phyloP scores from a whole-genome alignment of 2,888 invertebrate genomes.

The Drosophila nigricruria region DNA sequence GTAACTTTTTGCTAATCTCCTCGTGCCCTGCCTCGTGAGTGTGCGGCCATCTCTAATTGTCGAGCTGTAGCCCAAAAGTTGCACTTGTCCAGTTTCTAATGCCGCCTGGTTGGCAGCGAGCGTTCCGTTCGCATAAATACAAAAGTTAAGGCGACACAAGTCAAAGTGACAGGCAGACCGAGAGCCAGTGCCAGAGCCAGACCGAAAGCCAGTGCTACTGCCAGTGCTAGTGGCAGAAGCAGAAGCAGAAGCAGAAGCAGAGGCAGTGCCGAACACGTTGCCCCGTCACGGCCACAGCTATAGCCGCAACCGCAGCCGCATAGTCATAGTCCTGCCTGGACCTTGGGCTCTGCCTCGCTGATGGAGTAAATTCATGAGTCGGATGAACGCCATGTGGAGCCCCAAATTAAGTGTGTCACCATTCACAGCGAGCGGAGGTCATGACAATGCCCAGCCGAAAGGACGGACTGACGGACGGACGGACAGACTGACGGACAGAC shows the following conservation, averaged over 20 bases:
- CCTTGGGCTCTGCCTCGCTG: conserved; percentile 27
- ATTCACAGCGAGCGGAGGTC: conserved; percentile 30
- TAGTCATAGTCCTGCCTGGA: conserved; percentile 18
- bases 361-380: conserved; percentile 64
- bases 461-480: background rate
- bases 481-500: background rate
- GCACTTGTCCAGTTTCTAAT: conserved; percentile 36
- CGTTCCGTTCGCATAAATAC: conserved; percentile 47
- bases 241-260: background rate
- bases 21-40: background rate
- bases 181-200: background rate
- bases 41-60: conserved; percentile 15
- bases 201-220: background rate
- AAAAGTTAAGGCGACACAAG: conserved; percentile 37
- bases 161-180: conserved; percentile 16
- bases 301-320: conserved; percentile 25
- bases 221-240: background rate
- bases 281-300: conserved; percentile 10
- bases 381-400: conserved; percentile 52
- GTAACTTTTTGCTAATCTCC: background rate
- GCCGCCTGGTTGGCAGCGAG: conserved; percentile 12
- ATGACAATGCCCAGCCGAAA: conserved; percentile 22
- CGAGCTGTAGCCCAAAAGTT: conserved; percentile 25
- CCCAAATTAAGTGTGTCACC: conserved; percentile 67
- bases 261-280: background rate